Percentiles rank a stretch among this genome's conserved stretches.
Conservation (phyloP, 2,797 vertebrate genomes). For the Platyrinchus mystaceus region DNA sequence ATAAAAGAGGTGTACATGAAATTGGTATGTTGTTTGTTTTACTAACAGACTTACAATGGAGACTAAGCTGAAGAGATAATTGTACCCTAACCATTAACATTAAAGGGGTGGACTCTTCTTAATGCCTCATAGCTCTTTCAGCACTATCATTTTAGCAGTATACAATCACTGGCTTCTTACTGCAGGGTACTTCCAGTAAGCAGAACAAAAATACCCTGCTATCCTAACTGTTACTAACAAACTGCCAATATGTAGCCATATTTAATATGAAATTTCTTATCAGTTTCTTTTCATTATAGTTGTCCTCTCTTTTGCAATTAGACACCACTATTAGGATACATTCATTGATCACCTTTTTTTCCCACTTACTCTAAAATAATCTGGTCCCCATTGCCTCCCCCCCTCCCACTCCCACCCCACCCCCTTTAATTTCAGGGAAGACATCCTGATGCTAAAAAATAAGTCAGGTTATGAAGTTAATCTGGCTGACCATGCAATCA, state of each 20-base stretch:
- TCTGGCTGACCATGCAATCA: not conserved
- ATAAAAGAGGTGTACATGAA: not conserved
- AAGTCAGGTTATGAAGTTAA: not conserved
- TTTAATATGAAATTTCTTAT: not conserved
- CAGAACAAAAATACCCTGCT: not conserved
- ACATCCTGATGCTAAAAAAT: not conserved
- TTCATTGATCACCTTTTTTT: fast-evolving
- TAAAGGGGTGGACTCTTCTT: not conserved
- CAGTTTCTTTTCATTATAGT: not conserved
- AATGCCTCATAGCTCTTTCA: not conserved
- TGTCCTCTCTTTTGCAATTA: not conserved
- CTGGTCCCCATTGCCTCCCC: fast-evolving
- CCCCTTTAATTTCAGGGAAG: not conserved
- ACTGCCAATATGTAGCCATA: not conserved
- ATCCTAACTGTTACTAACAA: not conserved
- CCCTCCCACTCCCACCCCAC: fast-evolving
- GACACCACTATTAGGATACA: not conserved
- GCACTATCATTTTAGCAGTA: not conserved
- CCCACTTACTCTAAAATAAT: not conserved
- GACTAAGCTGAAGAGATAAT: not conserved
- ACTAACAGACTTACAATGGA: not conserved
- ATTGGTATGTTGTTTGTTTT: not conserved
- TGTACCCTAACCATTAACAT: not conserved
- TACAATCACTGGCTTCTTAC: not conserved
- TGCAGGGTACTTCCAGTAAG: not conserved